Evolutionary conservation across 2,888 invertebrate genomes (phyloP).

Genomic region (Acanthosepion pharaonis): DNA sequence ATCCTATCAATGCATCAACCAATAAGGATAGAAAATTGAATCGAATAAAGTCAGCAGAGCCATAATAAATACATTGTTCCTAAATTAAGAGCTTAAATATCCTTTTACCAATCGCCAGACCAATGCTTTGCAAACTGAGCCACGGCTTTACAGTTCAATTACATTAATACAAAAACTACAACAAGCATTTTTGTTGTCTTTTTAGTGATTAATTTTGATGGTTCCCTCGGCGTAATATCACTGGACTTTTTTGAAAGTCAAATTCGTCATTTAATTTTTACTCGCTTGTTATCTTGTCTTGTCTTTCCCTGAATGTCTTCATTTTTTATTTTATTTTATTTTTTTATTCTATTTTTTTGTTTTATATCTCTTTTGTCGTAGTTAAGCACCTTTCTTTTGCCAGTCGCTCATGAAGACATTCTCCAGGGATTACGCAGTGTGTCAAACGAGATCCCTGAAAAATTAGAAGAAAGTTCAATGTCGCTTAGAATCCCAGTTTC

Average conservation of each 20-base stretch:
- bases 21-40: too few relatives aligned
- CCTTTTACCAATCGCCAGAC: background rate
- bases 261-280: background rate
- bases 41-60: too few relatives aligned
- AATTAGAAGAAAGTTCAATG: background rate
- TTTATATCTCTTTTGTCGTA: background rate
- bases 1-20: too few relatives aligned
- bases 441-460: conserved; percentile 33
- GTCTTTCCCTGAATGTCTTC: background rate
- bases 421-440: background rate
- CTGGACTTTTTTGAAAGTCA: background rate
- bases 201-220: background rate
- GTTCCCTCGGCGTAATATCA: too few relatives aligned
- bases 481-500: background rate
- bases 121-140: background rate
- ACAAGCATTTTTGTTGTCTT: background rate
- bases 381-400: background rate
- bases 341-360: too few relatives aligned
- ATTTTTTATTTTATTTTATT: background rate
- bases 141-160: background rate
- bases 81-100: too few relatives aligned
- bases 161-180: background rate
- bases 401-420: background rate
- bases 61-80: too few relatives aligned
- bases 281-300: background rate